Percentiles rank a stretch among this genome's conserved stretches.
These are phyloP conservation scores for Pipistrellus kuhlii DNA, from an alignment of 2,797 vertebrate species.

Conservation along the genomic window DNA sequence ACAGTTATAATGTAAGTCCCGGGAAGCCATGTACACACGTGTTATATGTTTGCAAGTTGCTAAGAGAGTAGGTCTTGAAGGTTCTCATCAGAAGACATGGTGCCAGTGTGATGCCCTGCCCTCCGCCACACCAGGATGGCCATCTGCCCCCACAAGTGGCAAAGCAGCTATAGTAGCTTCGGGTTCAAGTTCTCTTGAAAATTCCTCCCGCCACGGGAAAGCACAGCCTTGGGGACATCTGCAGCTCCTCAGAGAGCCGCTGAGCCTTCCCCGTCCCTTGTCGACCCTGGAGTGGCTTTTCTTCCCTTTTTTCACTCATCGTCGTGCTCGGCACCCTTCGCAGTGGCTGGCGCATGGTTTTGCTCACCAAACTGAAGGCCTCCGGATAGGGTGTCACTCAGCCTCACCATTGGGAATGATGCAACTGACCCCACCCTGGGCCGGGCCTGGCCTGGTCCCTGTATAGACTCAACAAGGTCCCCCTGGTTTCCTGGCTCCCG, in stretches of 20 bases:
- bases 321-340: neutral
- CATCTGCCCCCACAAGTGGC: neutral
- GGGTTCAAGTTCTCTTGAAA: neutral
- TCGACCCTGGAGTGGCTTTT: neutral
- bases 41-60: neutral
- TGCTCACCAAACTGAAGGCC: neutral
- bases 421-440: rapidly evolving
- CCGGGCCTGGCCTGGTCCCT: neutral
- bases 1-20: neutral
- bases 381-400: neutral
- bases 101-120: neutral
- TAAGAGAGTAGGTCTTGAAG: neutral
- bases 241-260: neutral
- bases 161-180: neutral
- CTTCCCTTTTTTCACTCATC: neutral
- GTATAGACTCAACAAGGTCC: neutral
- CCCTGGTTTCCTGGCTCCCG: neutral
- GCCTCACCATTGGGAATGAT: neutral
- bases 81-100: neutral
- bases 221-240: neutral
- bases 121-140: neutral
- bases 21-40: neutral
- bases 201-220: neutral
- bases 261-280: neutral
- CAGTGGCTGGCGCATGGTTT: neutral